Base-by-base conservation (phyloP, 2,113 vertebrate genomes). In the Cariama cristata region DNA sequence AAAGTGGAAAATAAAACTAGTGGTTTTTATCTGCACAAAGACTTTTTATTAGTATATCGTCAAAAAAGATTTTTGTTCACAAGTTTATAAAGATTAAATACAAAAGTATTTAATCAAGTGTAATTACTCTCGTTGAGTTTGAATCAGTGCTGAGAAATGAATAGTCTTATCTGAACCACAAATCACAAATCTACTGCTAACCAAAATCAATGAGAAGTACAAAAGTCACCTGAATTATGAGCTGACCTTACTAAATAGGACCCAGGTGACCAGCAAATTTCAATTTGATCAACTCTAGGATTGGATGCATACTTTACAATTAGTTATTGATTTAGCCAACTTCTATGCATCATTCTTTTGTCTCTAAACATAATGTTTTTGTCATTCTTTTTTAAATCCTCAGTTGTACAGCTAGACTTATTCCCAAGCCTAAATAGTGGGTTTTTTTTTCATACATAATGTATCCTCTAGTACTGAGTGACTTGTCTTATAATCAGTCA, bases 161-260 rank as follows among this genome's bases (percentile, higher is more conserved):
- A 38, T 45, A 13, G 58, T 63, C 71, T 88, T 52, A 75, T 83
- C 81, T 56, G 93, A 53, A 62, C 45, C 81, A 86, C 42, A 96
- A 97, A 93, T 96, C 81, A 86, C 42, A 96, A 97, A 93, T 96
- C 62, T 95, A 44, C 85, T 77, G 52, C 72, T 88, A 90, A 94
- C 35, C 59, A 95, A 97, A 97, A 96, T 97, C 93, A 60, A 95
- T 97, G 69, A 52, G 38, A 81, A 95, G 60, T 49, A 79, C 66
- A 83, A 79, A 84, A 95, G 88, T 95, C 93, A 71, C 47, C 80
- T 83, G 52, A 93, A 74, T 94, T 90, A 95, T 75, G 56, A 71
- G 81, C 76, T 95, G 88, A 85, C 60, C 80, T 66, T 86, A 80
- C 86, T 96, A 92, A 97, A 94, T 52, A 45, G 63, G 75, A 67